Percentiles rank a stretch among this genome's conserved stretches.
Conservation (phyloP, 2,113 vertebrate genomes). For the Charina bottae region DNA sequence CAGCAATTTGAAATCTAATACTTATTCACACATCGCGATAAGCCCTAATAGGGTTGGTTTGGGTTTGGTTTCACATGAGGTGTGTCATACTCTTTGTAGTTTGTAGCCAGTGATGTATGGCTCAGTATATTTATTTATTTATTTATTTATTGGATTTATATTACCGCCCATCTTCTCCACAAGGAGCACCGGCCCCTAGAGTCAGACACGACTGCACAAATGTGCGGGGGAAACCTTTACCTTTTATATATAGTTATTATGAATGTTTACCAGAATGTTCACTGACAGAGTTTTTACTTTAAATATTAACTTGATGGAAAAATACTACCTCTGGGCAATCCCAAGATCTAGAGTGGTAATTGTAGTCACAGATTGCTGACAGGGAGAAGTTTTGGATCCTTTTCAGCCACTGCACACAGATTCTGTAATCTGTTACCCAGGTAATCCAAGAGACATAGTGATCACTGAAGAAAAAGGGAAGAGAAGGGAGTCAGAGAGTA, state of each 20-base stretch:
- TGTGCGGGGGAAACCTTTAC: too few relatives aligned
- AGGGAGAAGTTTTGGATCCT: conserved; percentile 90
- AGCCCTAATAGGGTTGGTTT: not conserved
- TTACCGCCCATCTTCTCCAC: too few relatives aligned
- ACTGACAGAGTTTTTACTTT: not conserved
- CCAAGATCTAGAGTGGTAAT: conserved; percentile 78
- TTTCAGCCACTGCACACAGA: conserved; percentile 91
- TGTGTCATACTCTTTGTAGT: not conserved
- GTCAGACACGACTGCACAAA: too few relatives aligned
- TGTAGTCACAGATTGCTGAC: conserved; percentile 89
- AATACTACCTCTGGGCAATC: conserved; percentile 81
- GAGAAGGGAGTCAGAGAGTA: conserved; percentile 30
- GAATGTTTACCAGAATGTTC: not conserved
- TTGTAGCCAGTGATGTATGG: not conserved
- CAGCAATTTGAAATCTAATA: not conserved
- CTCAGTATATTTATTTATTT: too few relatives aligned
- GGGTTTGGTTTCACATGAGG: not conserved
- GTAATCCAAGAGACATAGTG: conserved; percentile 92
- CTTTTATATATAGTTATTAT: not conserved
- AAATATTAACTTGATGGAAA: not conserved
- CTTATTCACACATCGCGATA: not conserved
- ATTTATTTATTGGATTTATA: too few relatives aligned
- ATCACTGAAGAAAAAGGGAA: conserved; percentile 78
- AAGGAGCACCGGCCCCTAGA: too few relatives aligned
- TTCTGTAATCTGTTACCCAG: conserved; percentile 87